Evolutionary conservation across 2,888 invertebrate species (phyloP).

Genomic region (Resseliella maxima): DNA sequence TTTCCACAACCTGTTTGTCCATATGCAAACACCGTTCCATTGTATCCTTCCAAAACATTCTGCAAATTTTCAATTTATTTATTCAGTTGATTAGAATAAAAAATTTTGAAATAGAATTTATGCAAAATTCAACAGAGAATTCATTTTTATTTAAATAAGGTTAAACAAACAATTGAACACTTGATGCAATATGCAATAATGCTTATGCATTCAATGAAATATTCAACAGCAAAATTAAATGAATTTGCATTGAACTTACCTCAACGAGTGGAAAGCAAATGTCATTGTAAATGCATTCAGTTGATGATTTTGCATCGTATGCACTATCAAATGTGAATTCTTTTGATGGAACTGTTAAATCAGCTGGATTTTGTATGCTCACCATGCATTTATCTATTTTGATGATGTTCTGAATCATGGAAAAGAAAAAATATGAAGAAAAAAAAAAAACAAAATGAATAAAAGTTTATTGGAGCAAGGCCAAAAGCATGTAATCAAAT

Average conservation of each 20-base stretch:
- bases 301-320: constrained; percentile 81
- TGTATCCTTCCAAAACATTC: constrained; percentile 90
- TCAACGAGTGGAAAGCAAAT: constrained; percentile 86
- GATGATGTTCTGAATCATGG: constrained; percentile 71
- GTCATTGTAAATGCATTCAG: constrained; percentile 88
- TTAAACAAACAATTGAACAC: background rate
- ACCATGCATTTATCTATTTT: constrained; percentile 74
- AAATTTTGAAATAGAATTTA: constrained; percentile 18
- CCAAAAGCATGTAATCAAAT: constrained; percentile 58
- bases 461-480: background rate
- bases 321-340: constrained; percentile 87
- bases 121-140: background rate
- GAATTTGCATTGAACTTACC: constrained; percentile 69
- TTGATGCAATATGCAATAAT: background rate
- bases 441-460: constrained; percentile 56
- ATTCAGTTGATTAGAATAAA: background rate
- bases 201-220: constrained; percentile 13
- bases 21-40: constrained; percentile 93
- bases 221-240: background rate
- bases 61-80: constrained; percentile 61
- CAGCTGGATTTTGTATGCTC: constrained; percentile 74
- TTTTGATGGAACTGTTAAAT: constrained; percentile 73
- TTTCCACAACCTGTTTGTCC: constrained; percentile 94
- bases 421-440: no score
- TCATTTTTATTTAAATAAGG: background rate